phyloP scores from a whole-genome alignment of 2,888 invertebrate species.

The Xanthia togata region DNA sequence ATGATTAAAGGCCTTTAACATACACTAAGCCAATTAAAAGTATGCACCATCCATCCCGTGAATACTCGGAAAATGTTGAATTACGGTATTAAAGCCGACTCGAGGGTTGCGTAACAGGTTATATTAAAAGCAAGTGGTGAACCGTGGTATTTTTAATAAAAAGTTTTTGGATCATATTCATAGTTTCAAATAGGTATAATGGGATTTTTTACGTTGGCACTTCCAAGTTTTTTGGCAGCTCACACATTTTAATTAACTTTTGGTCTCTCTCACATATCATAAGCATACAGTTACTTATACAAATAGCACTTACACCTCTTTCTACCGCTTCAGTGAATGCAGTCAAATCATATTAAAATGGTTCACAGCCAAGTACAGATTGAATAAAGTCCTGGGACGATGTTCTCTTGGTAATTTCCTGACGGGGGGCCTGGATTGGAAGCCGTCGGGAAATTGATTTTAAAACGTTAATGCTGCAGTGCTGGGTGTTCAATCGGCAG shows the following conservation, averaged over 20 bases:
- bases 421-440: conserved; percentile 44
- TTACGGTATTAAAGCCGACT: conserved; percentile 22
- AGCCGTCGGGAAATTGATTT: conserved; percentile 73
- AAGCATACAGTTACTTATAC: background rate
- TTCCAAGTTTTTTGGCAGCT: background rate
- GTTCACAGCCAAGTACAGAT: conserved; percentile 3
- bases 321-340: background rate
- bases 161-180: background rate
- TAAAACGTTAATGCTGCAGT: conserved; percentile 68
- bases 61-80: conserved; percentile 27
- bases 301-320: background rate
- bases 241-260: background rate
- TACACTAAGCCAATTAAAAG: conserved; percentile 51
- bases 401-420: conserved; percentile 57
- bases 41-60: conserved; percentile 30
- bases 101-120: conserved; percentile 25
- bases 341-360: conserved; percentile 2
- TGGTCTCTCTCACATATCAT: background rate
- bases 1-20: conserved; percentile 15
- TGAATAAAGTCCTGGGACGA: conserved; percentile 31
- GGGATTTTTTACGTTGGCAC: background rate
- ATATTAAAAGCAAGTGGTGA: conserved; percentile 19
- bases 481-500: conserved; percentile 31
- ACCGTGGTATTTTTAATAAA: conserved; percentile 14
- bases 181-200: background rate